A percentile compares a stretch with the other conserved stretches of the same genome.
Evolutionary conservation across 2,888 invertebrate genomes (phyloP).

Genomic region (Cyaniris semiargus): DNA sequence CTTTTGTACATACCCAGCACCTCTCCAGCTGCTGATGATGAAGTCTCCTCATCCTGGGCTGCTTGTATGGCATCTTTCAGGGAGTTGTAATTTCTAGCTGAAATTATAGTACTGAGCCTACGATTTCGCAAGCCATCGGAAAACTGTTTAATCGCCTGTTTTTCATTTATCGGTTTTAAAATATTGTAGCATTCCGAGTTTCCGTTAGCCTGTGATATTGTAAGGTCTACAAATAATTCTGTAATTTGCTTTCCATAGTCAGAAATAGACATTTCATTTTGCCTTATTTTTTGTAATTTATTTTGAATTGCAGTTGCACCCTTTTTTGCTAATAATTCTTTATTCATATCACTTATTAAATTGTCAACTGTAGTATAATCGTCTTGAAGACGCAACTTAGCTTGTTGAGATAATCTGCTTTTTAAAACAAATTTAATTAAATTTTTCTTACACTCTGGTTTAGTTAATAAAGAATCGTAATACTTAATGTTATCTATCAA

Average conservation of each 20-base stretch:
- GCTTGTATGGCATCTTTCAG: slow-evolving; percentile 29
- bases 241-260: slow-evolving; percentile 25
- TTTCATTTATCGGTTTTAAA: slow-evolving; percentile 25
- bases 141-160: slow-evolving; percentile 14
- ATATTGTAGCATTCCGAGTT: not conserved
- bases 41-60: slow-evolving; percentile 19
- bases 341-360: slow-evolving; percentile 11
- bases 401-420: slow-evolving; percentile 5
- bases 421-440: slow-evolving; percentile 25
- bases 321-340: not conserved
- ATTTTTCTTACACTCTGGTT: slow-evolving; percentile 14
- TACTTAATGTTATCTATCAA: slow-evolving; percentile 14
- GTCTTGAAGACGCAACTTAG: not conserved
- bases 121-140: not conserved
- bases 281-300: slow-evolving; percentile 7
- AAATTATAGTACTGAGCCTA: slow-evolving; percentile 18
- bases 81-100: slow-evolving; percentile 11
- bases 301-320: not conserved
- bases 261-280: slow-evolving; percentile 20
- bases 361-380: not conserved
- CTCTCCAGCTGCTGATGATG: not conserved
- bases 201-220: slow-evolving; percentile 15
- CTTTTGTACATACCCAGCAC: slow-evolving; percentile 5
- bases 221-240: slow-evolving; percentile 25
- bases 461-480: slow-evolving; percentile 20